A percentile compares a stretch with the other conserved stretches of the same genome.
phyloP scores from a whole-genome alignment of 2,888 invertebrate species.

The Catocala nupta region DNA sequence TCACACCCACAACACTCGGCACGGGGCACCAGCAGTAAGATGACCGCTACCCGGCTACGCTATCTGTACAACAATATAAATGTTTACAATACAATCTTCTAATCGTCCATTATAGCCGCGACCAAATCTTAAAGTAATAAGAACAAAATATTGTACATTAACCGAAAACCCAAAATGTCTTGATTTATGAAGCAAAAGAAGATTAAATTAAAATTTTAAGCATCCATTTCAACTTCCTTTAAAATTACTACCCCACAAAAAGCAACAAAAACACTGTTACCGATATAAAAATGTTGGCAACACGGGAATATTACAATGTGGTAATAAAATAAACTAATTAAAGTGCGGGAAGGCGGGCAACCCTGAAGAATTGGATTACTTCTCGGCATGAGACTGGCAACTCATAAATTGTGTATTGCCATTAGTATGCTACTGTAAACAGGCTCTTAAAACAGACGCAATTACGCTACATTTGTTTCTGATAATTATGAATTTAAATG shows the following conservation, averaged over 20 bases:
- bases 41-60: too few relatives aligned
- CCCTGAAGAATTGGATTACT: constrained; percentile 48
- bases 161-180: constrained; percentile 12
- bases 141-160: background rate
- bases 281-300: constrained; percentile 26
- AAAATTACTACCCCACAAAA: constrained; percentile 5
- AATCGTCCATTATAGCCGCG: too few relatives aligned
- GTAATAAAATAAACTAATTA: constrained; percentile 48
- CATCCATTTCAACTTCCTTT: constrained; percentile 21
- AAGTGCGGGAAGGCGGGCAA: constrained; percentile 28
- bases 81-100: too few relatives aligned
- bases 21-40: too few relatives aligned
- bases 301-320: background rate
- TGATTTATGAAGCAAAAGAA: constrained; percentile 21
- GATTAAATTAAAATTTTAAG: constrained; percentile 25
- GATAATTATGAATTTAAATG: too few relatives aligned
- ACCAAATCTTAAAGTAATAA: background rate
- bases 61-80: too few relatives aligned
- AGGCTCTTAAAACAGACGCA: too few relatives aligned
- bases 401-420: constrained; percentile 39
- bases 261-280: constrained; percentile 36
- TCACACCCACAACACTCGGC: too few relatives aligned
- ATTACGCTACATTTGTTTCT: too few relatives aligned
- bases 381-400: constrained; percentile 23
- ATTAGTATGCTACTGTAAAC: too few relatives aligned